Percentiles rank a stretch among this genome's conserved stretches.
Conservation (phyloP, 2,113 vertebrate genomes). For the Urocynchramus pylzowi region DNA sequence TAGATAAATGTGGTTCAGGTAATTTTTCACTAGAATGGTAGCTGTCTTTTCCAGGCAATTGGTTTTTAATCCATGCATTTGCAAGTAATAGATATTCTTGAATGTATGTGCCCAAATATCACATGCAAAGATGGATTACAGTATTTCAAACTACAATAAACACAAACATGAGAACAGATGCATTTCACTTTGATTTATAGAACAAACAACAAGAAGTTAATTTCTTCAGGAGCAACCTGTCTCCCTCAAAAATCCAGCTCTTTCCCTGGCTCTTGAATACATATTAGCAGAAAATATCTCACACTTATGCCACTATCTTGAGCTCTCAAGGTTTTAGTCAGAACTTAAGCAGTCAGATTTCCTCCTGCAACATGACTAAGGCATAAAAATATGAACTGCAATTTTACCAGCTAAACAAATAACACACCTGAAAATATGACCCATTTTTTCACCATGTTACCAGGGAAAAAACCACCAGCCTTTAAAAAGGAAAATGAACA, state of each 20-base stretch:
- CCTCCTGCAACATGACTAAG: neutral
- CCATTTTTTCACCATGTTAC: neutral
- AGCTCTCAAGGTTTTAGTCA: neutral
- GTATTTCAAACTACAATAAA: neutral
- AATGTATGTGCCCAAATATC: neutral
- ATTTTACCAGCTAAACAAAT: neutral
- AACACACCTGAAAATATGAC: neutral
- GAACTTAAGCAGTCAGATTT: neutral
- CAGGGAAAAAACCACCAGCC: fast-evolving
- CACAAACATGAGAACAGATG: neutral
- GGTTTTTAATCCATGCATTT: neutral
- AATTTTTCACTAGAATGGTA: neutral
- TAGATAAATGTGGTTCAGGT: neutral
- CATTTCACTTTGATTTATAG: neutral
- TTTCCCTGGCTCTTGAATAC: neutral
- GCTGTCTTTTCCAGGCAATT: neutral
- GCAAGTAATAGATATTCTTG: neutral
- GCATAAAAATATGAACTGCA: neutral
- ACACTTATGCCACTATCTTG: neutral
- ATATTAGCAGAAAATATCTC: neutral
- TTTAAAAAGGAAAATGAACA: neutral
- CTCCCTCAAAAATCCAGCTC: neutral
- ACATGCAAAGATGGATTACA: neutral
- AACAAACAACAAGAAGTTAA: neutral
- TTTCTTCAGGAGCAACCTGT: neutral